A percentile compares a stretch with the other conserved stretches of the same genome.
Conservation (phyloP, 1,140 invertebrate species). For the Cydia amplana region DNA sequence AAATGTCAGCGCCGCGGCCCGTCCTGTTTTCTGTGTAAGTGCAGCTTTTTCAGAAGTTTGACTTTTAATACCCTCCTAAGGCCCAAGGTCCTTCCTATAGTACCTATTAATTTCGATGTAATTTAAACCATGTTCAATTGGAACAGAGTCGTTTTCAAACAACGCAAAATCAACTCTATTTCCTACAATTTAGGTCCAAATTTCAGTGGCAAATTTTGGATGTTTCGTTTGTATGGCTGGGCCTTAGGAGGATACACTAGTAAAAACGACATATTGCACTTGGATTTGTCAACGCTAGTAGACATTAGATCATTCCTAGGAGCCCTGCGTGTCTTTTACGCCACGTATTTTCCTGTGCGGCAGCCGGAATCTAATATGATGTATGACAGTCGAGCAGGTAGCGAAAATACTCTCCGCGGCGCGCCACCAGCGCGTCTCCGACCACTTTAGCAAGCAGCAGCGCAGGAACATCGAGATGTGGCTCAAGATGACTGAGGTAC, state of each 20-base stretch:
- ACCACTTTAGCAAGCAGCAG: constrained; percentile 98
- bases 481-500: constrained; percentile 78
- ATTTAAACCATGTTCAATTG: too few species aligned
- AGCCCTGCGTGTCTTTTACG: not conserved
- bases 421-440: constrained; percentile 97
- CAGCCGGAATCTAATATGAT: constrained; percentile 36
- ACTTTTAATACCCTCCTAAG: too few species aligned
- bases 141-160: too few species aligned
- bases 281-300: not conserved
- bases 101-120: too few species aligned
- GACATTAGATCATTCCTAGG: not conserved
- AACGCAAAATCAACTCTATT: too few species aligned
- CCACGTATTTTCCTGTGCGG: not conserved
- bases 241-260: too few species aligned
- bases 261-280: not conserved
- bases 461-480: constrained; percentile 98
- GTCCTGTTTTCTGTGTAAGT: constrained; percentile 6
- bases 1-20: not conserved
- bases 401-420: constrained; percentile 95
- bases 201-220: too few species aligned
- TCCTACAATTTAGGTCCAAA: too few species aligned
- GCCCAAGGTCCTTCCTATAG: too few species aligned
- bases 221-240: too few species aligned
- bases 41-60: not conserved
- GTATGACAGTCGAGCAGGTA: constrained; percentile 81